Conservation (phyloP, 2,113 vertebrate genomes). For the Tychaedon coryphoeus region DNA sequence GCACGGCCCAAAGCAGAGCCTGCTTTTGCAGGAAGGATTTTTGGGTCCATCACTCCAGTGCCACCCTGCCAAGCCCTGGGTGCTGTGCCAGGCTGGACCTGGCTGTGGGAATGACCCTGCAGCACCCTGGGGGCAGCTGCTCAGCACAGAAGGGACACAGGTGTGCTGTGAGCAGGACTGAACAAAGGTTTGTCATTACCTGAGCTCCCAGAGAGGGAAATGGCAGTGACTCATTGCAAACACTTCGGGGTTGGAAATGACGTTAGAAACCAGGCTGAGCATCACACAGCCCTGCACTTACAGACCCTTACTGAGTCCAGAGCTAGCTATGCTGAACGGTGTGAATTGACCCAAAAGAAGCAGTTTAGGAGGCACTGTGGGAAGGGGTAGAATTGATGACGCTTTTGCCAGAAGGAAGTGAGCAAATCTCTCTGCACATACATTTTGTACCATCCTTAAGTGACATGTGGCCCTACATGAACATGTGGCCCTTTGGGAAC, state of each 20-base stretch:
- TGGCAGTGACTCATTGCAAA: neutral
- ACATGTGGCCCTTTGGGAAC: neutral
- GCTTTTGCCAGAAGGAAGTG: neutral
- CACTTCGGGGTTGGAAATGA: neutral
- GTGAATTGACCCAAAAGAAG: neutral
- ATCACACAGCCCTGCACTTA: neutral
- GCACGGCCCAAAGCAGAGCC: neutral
- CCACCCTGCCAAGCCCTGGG: neutral
- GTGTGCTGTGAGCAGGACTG: neutral
- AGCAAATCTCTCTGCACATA: neutral
- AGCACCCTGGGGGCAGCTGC: neutral
- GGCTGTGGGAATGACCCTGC: neutral
- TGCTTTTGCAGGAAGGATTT: neutral
- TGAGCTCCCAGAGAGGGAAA: neutral
- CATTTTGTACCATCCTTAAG: neutral
- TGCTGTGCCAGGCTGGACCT: neutral
- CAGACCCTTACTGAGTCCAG: neutral
- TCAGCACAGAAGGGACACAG: neutral
- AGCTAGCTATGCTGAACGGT: neutral
- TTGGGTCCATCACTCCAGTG: rapidly evolving
- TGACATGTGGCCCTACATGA: neutral
- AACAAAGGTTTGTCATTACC: neutral
- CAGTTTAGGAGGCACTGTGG: neutral
- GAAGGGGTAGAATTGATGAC: neutral
- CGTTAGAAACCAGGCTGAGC: neutral